phyloP scores from a whole-genome alignment of 35 echinoderm and acorn worm species.

The Antedon bifida region DNA sequence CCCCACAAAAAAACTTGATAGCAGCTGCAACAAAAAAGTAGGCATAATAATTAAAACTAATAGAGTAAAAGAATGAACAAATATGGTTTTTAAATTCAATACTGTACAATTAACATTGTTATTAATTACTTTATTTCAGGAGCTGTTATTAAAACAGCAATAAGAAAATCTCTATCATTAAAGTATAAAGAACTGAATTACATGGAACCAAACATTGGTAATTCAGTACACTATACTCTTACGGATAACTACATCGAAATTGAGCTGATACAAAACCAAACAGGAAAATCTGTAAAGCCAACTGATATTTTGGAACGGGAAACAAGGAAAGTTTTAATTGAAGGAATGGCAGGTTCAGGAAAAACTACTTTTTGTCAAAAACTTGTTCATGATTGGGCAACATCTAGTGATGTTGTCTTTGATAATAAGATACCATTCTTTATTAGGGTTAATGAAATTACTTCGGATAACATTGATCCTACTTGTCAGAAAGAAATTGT shows the following conservation, averaged over 20 bases:
- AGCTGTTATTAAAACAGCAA: not conserved
- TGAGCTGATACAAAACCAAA: not conserved
- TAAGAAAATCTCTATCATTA: not conserved
- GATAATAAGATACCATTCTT: not conserved
- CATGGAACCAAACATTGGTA: not conserved
- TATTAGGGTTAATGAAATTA: not conserved
- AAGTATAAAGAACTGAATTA: not conserved
- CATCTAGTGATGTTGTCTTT: not conserved
- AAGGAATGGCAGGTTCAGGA: not conserved
- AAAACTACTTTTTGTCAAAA: not conserved
- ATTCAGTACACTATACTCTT: not conserved
- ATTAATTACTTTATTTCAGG: not conserved
- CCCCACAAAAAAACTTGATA: too few species aligned
- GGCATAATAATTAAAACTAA: too few species aligned
- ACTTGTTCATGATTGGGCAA: not conserved
- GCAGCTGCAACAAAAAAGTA: too few species aligned
- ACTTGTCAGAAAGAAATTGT: not conserved
- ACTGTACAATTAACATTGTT: too few species aligned
- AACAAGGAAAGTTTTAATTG: not conserved
- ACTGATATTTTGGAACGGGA: not conserved
- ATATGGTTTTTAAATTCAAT: too few species aligned
- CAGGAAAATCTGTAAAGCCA: not conserved
- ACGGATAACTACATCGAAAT: not conserved
- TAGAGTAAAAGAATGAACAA: too few species aligned
- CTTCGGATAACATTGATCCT: not conserved